phyloP scores from a whole-genome alignment of 1,140 invertebrate genomes.

The Zaprionus africanus region DNA sequence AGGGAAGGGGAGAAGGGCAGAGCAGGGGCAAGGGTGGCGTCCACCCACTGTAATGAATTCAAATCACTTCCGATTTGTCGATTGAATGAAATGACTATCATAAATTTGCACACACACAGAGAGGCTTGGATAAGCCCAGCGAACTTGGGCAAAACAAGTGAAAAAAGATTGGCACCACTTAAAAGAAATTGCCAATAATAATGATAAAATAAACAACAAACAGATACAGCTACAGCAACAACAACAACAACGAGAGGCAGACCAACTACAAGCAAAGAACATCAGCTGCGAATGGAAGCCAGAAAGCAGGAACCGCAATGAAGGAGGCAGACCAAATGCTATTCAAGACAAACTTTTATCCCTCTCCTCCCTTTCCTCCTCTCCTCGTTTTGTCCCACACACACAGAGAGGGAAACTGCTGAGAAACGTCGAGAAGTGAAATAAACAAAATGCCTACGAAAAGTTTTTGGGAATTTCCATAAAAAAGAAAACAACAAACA shows the following conservation, averaged over 20 bases:
- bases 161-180: constrained; percentile 84
- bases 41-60: constrained; percentile 75
- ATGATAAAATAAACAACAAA: constrained; percentile 80
- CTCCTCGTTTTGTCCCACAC: constrained; percentile 14
- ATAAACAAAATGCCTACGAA: constrained; percentile 78
- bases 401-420: constrained; percentile 1
- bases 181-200: constrained; percentile 80
- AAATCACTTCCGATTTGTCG: constrained; percentile 84
- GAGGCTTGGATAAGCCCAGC: constrained; percentile 65
- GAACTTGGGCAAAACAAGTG: constrained; percentile 71
- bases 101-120: constrained; percentile 70
- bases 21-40: constrained; percentile 10
- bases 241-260: not conserved
- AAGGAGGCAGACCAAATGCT: constrained; percentile 34
- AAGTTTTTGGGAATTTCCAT: constrained; percentile 74
- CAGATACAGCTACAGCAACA: constrained; percentile 26
- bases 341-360: constrained; percentile 55
- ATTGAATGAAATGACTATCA: constrained; percentile 84
- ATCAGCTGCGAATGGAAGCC: constrained; percentile 38
- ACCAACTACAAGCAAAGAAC: not conserved
- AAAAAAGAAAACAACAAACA: constrained; percentile 58
- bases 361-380: constrained; percentile 10
- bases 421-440: constrained; percentile 39
- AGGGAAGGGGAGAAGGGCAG: not conserved
- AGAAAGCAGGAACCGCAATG: constrained; percentile 39